Evolutionary conservation across 2,888 invertebrate species (phyloP).

Genomic region (Phyto melanocephala): DNA sequence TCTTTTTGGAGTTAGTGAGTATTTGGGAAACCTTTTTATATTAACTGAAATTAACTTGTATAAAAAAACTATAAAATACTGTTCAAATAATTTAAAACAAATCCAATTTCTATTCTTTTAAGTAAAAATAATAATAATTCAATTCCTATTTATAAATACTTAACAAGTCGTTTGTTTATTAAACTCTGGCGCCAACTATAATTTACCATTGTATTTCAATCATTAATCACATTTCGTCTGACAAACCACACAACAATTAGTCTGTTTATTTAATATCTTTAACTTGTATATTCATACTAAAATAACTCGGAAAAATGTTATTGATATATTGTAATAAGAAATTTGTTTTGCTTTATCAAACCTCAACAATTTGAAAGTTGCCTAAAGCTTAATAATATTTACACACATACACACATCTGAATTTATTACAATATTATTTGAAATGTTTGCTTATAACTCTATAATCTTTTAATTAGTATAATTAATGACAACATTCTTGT

Average conservation of each 20-base stretch:
- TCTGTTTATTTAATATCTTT: neutral
- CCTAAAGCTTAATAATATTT: neutral
- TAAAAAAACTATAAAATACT: no score
- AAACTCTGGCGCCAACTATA: conserved; percentile 4
- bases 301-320: neutral
- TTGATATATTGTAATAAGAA: neutral
- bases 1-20: no score
- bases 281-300: neutral
- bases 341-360: neutral
- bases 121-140: no score
- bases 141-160: no score
- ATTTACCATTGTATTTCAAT: neutral
- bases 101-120: no score
- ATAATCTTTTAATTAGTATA: conserved; percentile 60
- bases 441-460: conserved; percentile 24
- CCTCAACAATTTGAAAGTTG: conserved; percentile 26
- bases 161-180: neutral
- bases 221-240: neutral
- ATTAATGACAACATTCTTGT: conserved; percentile 48
- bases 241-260: conserved; percentile 30
- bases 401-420: neutral
- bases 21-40: no score
- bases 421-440: neutral
- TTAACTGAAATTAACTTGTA: no score
- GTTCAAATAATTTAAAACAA: no score